Base-by-base conservation (phyloP, 2,888 invertebrate genomes). In the Dynastes hyllus region DNA sequence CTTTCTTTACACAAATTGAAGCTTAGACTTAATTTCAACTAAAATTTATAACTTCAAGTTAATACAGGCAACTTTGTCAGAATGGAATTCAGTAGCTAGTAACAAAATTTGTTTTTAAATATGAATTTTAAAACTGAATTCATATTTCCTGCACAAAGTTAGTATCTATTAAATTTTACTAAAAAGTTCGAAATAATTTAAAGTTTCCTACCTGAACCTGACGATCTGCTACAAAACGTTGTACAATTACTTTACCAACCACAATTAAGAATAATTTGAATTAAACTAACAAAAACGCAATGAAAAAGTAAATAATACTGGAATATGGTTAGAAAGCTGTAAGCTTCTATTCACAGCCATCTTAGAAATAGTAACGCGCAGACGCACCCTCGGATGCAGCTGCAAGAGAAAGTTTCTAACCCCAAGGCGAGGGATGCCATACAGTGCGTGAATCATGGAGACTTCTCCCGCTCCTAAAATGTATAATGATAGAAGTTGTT, bases 351-450 rank as follows among this genome's bases (percentile, higher is more conserved):
- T n/a, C 55, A 71, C 78, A 71, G 78, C 78, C 78, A 78, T 78
- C 78, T 78, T 78, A 71, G 69, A 32, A 13, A 53, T 71, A 61
- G 5, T n/a, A 70, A 16, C 22, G 78, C 78, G 78, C 78, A 78
- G 78, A 37, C 78, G 71, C 71, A 63, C 63, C 65, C 78, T 58
- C 53, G 29, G 65, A 51, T 78, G 78, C 78, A 78, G 78, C 78
- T 78, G 78, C 78, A 32, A 73, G 63, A 78, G 78, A 78, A 78
- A 78, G 71, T 78, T 78, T 78, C 71, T 61, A 78, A 78, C 78
- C 78, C 78, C 63, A 50, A 65, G 32, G 51, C 51, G 32, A 65
- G 71, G 78, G 78, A 65, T 78, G 78, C 78, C 65, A 78, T 73
- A 51, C 40, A 73, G 32, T 65, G 53, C 45, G 32, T 77, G 67